Conservation (phyloP, 2,113 vertebrate genomes). For the Gymnarchus niloticus region DNA sequence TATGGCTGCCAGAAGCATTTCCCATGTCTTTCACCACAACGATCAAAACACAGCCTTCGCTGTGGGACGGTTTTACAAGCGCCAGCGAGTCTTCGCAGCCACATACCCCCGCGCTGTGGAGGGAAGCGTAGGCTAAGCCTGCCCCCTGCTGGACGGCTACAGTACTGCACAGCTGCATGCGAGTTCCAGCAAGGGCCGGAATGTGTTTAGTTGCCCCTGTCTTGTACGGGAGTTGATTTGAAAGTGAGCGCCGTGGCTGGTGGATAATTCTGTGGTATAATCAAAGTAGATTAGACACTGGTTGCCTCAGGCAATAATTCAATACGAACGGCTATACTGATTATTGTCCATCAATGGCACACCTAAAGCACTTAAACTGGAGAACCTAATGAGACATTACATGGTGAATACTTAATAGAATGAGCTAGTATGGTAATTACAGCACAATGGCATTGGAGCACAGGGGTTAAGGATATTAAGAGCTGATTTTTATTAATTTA, state of each 20-base stretch:
- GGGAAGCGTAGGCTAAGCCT: conserved; percentile 43
- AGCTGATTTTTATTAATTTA: conserved; percentile 40
- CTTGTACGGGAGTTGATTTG: conserved; percentile 26
- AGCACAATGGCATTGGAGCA: conserved; percentile 27
- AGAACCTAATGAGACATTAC: conserved; percentile 42
- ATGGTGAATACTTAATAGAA: conserved; percentile 44
- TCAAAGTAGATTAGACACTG: conserved; percentile 35
- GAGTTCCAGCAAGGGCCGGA: conserved; percentile 7
- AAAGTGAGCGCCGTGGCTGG: conserved; percentile 22
- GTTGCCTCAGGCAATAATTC: conserved; percentile 36
- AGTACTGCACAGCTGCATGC: conserved; percentile 25
- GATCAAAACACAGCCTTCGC: conserved; percentile 29
- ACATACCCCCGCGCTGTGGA: neutral
- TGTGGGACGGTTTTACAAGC: conserved; percentile 24
- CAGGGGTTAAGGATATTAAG: conserved; percentile 30
- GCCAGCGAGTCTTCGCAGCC: neutral
- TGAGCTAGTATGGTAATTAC: conserved; percentile 48
- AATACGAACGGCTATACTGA: conserved; percentile 25
- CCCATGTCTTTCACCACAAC: conserved; percentile 23
- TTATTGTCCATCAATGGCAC: conserved; percentile 35
- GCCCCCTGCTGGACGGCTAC: conserved; percentile 49
- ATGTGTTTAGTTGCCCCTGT: neutral
- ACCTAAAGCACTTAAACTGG: conserved; percentile 41
- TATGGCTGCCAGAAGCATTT: conserved; percentile 19
- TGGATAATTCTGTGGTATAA: conserved; percentile 20